Evolutionary conservation across 2,888 invertebrate species (phyloP), one percentile per base, ranked within the genome.

Genomic region (Altica lythri): DNA sequence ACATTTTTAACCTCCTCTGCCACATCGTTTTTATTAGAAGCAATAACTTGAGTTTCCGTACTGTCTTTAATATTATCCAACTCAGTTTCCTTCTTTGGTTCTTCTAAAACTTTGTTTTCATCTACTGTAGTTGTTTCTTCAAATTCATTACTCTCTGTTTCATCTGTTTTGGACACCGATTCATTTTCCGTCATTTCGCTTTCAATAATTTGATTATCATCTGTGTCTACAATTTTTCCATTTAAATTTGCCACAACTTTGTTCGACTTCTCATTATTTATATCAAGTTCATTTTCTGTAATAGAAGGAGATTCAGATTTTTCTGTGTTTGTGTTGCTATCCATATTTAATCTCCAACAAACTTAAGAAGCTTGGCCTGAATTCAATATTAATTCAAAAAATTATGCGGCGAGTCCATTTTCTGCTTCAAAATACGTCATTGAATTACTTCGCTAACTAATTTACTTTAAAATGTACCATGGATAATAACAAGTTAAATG

Each of bases 171-270:
- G 4, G 6, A 5, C 17, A n/a, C n/a, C n/a, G n/a, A n/a, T n/a
- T n/a, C n/a, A n/a, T n/a, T 16, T 6, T 19, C 10, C 10, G 17
- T 10, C 10, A 2, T 19, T 1, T 12, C 38, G 22, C 9, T 38
- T 38, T 38, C 12, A 10, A 22, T 12, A 5, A 13, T 22, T 38
- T 22, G 12, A 12, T 38, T 22, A 19, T 38, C 22, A n/a, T 51
- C 44, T 27, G 43, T 25, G 10, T 42, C 48, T 18, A 35, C 12
- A 29, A 47, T 47, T 34, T 54, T 54, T 9, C 54, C 57, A 47
- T 53, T 59, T 35, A 53, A 45, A 47, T 59, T 59, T 59, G 55
- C 50, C 55, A 53, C 53, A 43, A 38, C 16, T 44, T 49, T 43
- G 25, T 48, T 51, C 10, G 45, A 38, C 32, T 22, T 53, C 29